phyloP scores from a whole-genome alignment of 2,888 invertebrate species.

The Drosophila nigricruria region DNA sequence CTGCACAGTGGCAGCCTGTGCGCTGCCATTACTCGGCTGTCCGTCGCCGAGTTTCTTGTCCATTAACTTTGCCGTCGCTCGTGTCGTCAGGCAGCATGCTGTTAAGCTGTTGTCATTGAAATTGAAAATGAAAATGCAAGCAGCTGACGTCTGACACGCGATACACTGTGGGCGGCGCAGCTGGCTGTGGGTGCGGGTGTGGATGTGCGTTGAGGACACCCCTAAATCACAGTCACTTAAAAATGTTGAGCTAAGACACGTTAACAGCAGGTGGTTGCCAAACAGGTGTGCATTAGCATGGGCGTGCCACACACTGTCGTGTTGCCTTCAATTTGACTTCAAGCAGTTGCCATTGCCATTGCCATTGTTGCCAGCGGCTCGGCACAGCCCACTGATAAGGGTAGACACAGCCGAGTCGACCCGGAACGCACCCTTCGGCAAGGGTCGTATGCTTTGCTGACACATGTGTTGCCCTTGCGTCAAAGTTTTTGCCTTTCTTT shows the following conservation, averaged over 20 bases:
- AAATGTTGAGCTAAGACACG: slow-evolving; percentile 67
- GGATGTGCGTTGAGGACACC: slow-evolving; percentile 25
- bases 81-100: slow-evolving; percentile 65
- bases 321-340: slow-evolving; percentile 65
- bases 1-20: slow-evolving; percentile 14
- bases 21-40: slow-evolving; percentile 16
- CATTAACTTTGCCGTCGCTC: slow-evolving; percentile 69
- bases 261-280: slow-evolving; percentile 78
- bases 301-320: slow-evolving; percentile 23
- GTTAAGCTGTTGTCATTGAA: slow-evolving; percentile 77
- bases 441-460: slow-evolving; percentile 18
- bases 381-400: slow-evolving; percentile 50
- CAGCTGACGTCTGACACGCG: slow-evolving; percentile 79
- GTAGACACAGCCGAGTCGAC: slow-evolving; percentile 25
- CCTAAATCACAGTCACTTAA: slow-evolving; percentile 79
- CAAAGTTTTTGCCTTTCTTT: slow-evolving; percentile 42
- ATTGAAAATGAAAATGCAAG: slow-evolving; percentile 63
- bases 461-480: slow-evolving; percentile 36
- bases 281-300: slow-evolving; percentile 62
- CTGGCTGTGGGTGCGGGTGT: no score
- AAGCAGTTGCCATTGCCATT: slow-evolving; percentile 27
- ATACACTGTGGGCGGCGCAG: slow-evolving; percentile 13
- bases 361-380: slow-evolving; percentile 29
- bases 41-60: slow-evolving; percentile 61
- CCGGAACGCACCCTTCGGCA: not conserved